Evolutionary conservation across 2,797 vertebrate genomes (phyloP), one percentile per base, ranked within the genome.

Genomic region (Cuculus canorus): DNA sequence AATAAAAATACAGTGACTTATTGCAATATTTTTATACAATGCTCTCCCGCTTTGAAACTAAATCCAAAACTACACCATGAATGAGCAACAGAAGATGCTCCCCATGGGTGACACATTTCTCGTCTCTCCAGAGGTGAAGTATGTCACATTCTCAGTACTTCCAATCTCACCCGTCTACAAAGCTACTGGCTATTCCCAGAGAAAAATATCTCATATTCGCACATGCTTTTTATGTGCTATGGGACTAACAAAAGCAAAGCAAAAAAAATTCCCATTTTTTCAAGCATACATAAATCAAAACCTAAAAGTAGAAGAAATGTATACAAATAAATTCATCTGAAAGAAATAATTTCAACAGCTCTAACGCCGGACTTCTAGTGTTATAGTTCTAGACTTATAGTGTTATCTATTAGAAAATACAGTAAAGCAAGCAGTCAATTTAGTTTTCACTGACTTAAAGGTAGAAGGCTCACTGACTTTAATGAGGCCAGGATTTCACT

Each of bases 1-100:
- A 94, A 95, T 91, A 95, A 88, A 39, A 95, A 75, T 80, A 37
- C 66, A 87, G 70, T 53, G 84, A 95, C 83, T 97, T 97, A 84
- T 3, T 86, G 88, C 80, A 91, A 60, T 69, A 48, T 71, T 90
- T 88, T 86, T 93, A 50, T 76, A 79, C 88, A 73, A 17, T 21
- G 19, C 25, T 83, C 32, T 52, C 90, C 84, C 56, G 47, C 92
- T 95, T 86, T 88, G 88, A 95, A 92, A 59, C 23, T 43, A 79
- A 93, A 91, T 91, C 72, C 50, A 69, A 85, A 88, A 47, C 81
- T 65, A 57, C 65, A 77, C 37, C 75, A 48, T 35, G 90, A 96
- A 89, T 83, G 91, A 94, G 59, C 69, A 94, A 83, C 1, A 4
- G 22, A 41, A 35, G 82, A 54, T 33, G 47, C 56, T 92, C 84